Percentiles rank a stretch among this genome's conserved stretches.
phyloP scores from a whole-genome alignment of 1,140 invertebrate species.

The Drosophila littoralis region DNA sequence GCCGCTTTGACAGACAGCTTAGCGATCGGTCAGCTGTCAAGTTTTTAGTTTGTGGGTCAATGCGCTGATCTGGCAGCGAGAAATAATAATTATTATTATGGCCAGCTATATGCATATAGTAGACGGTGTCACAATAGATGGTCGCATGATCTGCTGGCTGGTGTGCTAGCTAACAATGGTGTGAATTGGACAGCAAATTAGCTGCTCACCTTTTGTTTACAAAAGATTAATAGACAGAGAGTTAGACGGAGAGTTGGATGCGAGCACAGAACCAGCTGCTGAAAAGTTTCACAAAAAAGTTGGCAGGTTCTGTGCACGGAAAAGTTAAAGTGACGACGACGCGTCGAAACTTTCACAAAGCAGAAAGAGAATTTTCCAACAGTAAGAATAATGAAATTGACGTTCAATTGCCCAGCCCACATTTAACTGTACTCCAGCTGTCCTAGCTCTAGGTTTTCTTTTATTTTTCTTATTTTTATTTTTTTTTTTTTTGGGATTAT shows the following conservation, averaged over 20 bases:
- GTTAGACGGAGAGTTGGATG: background rate
- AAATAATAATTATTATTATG: slow-evolving; percentile 7
- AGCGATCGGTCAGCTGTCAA: slow-evolving; percentile 20
- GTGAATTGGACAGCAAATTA: slow-evolving; percentile 45
- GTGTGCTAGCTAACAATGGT: slow-evolving; percentile 34
- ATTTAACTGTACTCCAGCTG: slow-evolving; percentile 37
- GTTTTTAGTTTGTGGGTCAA: slow-evolving; percentile 38
- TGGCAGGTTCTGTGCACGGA: slow-evolving; percentile 29
- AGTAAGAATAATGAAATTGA: slow-evolving; percentile 42
- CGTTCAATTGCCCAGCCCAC: slow-evolving; percentile 32
- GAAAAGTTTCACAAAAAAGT: slow-evolving; percentile 25
- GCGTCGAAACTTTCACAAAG: slow-evolving; percentile 45
- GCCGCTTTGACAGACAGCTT: slow-evolving; percentile 5
- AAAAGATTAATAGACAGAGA: slow-evolving; percentile 31
- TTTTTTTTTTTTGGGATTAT: slow-evolving; percentile 4
- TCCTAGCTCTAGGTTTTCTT: slow-evolving; percentile 14
- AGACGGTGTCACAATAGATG: slow-evolving; percentile 25
- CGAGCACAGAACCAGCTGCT: background rate
- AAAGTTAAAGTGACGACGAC: slow-evolving; percentile 28
- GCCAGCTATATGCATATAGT: slow-evolving; percentile 3
- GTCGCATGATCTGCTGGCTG: slow-evolving; percentile 10
- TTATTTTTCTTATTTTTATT: background rate
- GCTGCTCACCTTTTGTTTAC: slow-evolving; percentile 44
- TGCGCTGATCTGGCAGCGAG: slow-evolving; percentile 3
- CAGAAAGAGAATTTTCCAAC: slow-evolving; percentile 44